These are phyloP conservation scores for Ara ararauna DNA, from an alignment of 2,797 vertebrate species.

Conservation along the genomic window DNA sequence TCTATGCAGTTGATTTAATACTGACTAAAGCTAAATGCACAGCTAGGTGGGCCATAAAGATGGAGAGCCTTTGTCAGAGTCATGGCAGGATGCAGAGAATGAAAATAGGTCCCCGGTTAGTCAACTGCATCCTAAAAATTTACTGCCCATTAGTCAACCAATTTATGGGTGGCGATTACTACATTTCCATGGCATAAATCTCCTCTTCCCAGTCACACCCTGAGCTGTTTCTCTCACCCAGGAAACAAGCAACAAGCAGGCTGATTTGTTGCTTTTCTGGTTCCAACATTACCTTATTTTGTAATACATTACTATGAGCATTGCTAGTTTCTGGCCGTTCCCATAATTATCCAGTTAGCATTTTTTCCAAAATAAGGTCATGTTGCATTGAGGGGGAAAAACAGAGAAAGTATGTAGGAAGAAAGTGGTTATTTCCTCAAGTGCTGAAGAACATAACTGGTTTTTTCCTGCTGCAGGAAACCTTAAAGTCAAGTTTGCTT, in stretches of 20 bases:
- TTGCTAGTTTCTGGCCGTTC: neutral
- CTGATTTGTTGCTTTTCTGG: slow-evolving; percentile 13
- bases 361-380: neutral
- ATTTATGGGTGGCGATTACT: neutral
- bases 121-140: neutral
- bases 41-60: neutral
- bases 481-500: neutral
- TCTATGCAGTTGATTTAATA: neutral
- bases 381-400: neutral
- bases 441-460: neutral
- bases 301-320: neutral
- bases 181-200: neutral
- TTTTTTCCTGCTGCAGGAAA: neutral
- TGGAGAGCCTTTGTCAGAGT: neutral
- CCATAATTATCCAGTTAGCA: neutral
- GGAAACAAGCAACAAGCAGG: slow-evolving; percentile 12
- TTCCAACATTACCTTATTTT: slow-evolving; percentile 27
- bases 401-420: neutral
- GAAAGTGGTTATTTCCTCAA: neutral
- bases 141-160: neutral
- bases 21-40: neutral
- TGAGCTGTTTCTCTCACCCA: neutral
- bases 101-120: neutral
- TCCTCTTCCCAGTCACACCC: slow-evolving; percentile 35
- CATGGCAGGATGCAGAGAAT: neutral